A percentile compares a stretch with the other conserved stretches of the same genome.
Conservation (phyloP, 2,888 invertebrate genomes). For the Tenthredo livida region DNA sequence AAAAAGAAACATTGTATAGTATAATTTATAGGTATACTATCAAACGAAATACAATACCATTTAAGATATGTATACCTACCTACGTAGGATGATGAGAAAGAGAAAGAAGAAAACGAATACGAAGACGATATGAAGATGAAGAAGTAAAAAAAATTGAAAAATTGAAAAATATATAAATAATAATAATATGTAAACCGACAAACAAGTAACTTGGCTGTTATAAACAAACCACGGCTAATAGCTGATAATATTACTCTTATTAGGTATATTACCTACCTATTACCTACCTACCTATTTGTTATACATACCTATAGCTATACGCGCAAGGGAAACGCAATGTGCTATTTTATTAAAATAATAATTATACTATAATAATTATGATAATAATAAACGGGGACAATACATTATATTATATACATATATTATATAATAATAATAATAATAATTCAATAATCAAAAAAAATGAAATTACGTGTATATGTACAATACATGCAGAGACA, state of each 20-base stretch:
- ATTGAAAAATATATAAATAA: neutral
- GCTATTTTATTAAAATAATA: neutral
- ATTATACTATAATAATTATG: neutral
- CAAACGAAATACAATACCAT: too few relatives aligned
- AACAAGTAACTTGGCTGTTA: slow-evolving; percentile 15
- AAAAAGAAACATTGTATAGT: neutral
- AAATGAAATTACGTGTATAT: too few relatives aligned
- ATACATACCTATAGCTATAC: neutral
- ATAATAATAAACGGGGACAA: neutral
- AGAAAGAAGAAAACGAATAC: neutral
- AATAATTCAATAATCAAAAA: neutral
- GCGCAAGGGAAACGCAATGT: neutral
- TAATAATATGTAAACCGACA: neutral
- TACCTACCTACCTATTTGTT: too few relatives aligned
- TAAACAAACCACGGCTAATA: neutral
- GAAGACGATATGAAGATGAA: neutral
- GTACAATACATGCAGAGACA: too few relatives aligned
- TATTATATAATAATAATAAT: neutral
- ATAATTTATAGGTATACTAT: neutral
- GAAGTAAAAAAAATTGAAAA: neutral
- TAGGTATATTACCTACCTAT: too few relatives aligned
- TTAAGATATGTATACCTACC: too few relatives aligned
- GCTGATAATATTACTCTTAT: neutral
- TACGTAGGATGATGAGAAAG: neutral
- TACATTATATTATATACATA: slow-evolving; percentile 11